These are phyloP conservation scores for Monodelphis domestica DNA, from an alignment of 2,797 vertebrate genomes.

Conservation along the genomic window DNA sequence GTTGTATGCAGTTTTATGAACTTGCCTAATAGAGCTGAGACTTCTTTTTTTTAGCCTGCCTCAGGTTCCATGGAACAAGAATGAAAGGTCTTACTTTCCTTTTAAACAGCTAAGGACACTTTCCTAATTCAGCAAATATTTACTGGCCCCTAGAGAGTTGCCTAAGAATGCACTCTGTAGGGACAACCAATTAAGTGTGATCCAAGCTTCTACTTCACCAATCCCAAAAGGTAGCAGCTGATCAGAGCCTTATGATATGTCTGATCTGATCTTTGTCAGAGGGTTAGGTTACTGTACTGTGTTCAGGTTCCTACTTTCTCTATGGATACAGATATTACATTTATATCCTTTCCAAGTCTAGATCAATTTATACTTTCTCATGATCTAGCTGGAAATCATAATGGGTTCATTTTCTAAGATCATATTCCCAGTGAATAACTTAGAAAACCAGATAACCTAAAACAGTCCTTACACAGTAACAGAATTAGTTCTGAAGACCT, in stretches of 20 bases:
- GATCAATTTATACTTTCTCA: not conserved
- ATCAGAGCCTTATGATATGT: not conserved
- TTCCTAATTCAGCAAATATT: constrained; percentile 25
- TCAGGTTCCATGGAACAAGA: constrained; percentile 44
- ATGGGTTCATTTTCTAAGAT: constrained; percentile 12
- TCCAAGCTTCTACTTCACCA: constrained; percentile 14
- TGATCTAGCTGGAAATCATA: not conserved
- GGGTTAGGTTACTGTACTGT: not conserved
- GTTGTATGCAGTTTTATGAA: constrained; percentile 43
- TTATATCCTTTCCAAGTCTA: not conserved
- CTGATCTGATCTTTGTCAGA: not conserved
- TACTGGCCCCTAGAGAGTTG: constrained; percentile 27
- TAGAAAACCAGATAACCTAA: not conserved
- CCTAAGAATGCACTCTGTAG: constrained; percentile 9
- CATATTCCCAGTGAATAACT: not conserved
- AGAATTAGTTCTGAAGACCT: not conserved
- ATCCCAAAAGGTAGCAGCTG: not conserved
- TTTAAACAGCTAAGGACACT: not conserved
- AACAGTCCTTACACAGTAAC: not conserved
- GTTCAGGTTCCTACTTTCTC: not conserved
- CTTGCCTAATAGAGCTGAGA: not conserved
- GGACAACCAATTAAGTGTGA: constrained; percentile 14
- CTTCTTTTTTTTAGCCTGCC: constrained; percentile 48
- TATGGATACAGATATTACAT: not conserved
- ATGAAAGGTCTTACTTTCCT: constrained; percentile 35